Conservation (phyloP, 2,888 invertebrate species). For the Chrysodeixis includens region DNA sequence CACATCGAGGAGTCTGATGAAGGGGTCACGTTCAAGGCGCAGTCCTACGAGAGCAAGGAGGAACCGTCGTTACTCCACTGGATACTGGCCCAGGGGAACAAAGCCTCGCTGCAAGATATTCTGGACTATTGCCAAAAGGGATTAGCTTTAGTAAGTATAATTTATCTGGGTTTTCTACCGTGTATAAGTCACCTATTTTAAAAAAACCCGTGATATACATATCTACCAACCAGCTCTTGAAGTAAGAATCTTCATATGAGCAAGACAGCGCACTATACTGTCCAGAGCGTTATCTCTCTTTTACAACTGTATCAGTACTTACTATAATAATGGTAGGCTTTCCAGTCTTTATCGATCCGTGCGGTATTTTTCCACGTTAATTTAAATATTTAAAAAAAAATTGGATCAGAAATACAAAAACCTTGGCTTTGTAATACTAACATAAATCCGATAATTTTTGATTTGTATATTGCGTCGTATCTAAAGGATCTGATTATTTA, state of each 20-base stretch:
- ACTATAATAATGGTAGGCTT: too few species aligned
- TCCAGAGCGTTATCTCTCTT: too few species aligned
- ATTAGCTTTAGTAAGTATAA: slow-evolving; percentile 90
- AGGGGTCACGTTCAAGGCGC: slow-evolving; percentile 76
- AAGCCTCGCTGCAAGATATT: slow-evolving; percentile 93
- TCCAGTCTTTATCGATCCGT: too few species aligned
- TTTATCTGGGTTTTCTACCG: not conserved
- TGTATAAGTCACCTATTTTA: not conserved
- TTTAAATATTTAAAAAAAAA: too few species aligned
- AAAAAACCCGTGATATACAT: too few species aligned
- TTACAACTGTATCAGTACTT: too few species aligned
- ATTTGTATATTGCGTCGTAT: not conserved
- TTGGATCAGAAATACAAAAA: slow-evolving; percentile 2
- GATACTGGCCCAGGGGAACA: slow-evolving; percentile 95
- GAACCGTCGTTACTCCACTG: slow-evolving; percentile 93
- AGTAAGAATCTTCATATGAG: too few species aligned
- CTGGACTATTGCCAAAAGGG: slow-evolving; percentile 93
- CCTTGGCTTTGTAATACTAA: too few species aligned
- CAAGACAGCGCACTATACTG: too few species aligned
- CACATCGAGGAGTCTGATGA: slow-evolving; percentile 78
- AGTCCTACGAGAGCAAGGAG: slow-evolving; percentile 76
- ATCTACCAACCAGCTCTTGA: too few species aligned
- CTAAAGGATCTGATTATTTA: not conserved
- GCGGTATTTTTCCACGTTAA: too few species aligned
- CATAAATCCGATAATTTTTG: not conserved